phyloP scores from a whole-genome alignment of 1,140 invertebrate genomes.

The Calosoma granatense region DNA sequence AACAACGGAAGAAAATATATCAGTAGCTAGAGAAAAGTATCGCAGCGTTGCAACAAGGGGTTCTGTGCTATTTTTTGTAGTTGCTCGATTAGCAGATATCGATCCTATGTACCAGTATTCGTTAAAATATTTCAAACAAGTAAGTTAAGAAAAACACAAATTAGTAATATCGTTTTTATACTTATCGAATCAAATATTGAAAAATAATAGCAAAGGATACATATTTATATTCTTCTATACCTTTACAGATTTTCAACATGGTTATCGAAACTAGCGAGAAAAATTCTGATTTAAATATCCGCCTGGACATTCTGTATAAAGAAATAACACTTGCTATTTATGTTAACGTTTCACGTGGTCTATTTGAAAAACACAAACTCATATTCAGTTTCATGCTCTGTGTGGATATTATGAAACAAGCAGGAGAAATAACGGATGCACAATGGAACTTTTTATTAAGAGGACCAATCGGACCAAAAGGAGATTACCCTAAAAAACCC shows the following conservation, averaged over 20 bases:
- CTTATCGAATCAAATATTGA: not conserved
- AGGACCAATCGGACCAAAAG: conserved; percentile 46
- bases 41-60: conserved; percentile 73
- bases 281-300: conserved; percentile 45
- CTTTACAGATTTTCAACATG: conserved; percentile 58
- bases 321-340: conserved; percentile 77
- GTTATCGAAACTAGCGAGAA: conserved; percentile 63
- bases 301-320: conserved; percentile 54
- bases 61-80: conserved; percentile 84
- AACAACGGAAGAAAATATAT: conserved; percentile 70
- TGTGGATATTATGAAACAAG: conserved; percentile 58
- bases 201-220: not conserved
- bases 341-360: conserved; percentile 72
- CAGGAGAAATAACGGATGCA: conserved; percentile 38
- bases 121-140: conserved; percentile 76
- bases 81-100: conserved; percentile 76
- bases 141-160: too few species aligned
- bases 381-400: conserved; percentile 80
- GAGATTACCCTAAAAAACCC: conserved; percentile 35
- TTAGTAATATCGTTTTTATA: too few species aligned
- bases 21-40: conserved; percentile 73
- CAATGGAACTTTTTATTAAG: conserved; percentile 69
- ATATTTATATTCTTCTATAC: conserved; percentile 10
- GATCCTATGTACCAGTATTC: conserved; percentile 96
- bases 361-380: conserved; percentile 87